Base-by-base conservation (phyloP, 1,140 invertebrate genomes). In the Diachasmimorpha longicaudata region DNA sequence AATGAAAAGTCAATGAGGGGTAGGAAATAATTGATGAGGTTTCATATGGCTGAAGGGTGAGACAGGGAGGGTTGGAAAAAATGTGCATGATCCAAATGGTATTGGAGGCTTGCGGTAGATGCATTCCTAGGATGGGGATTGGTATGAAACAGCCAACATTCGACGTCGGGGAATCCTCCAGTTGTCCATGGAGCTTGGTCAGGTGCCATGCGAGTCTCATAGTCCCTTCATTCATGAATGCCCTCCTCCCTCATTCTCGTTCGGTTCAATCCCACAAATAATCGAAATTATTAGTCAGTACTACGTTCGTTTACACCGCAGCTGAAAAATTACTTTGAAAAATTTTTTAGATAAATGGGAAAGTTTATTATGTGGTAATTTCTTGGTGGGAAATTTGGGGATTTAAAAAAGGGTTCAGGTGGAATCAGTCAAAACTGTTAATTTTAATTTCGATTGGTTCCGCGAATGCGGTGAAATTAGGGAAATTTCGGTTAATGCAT, bases 171-270 rank as follows among this genome's bases (percentile, higher is more conserved):
- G 78, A 81, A 81, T 81, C 72, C 77, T 78, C 75, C 74, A 79
- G 19, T 55, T 55, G 48, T 55, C 48, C 48, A 55, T 55, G 48
- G n/a, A 16, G 48, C 48, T 55, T 21, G 48, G 48, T 80, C 78
- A 81, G 81, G 81, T 82, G 81, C 80, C 79, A 81, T 80, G 78
- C 79, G 77, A 80, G 70, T 75, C 55, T 37, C 52, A 74, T 79
- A 74, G 76, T 78, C 77, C 75, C 79, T 63, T 42, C 39, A 42
- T 42, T 13, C 39, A 77, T 78, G 75, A 72, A 75, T 73, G 68
- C 63, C 74, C 75, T 75, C 70, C 23, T 70, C 67, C 46, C n/a
- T 16, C 48, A 55, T 55, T 4, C n/a, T 4, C 1, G 5, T 9
- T 14, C 4, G 52, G n/a, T 31, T n/a, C 52, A 11, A 67, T 46